Conservation (phyloP, 2,113 vertebrate genomes). For the Isurus oxyrinchus region DNA sequence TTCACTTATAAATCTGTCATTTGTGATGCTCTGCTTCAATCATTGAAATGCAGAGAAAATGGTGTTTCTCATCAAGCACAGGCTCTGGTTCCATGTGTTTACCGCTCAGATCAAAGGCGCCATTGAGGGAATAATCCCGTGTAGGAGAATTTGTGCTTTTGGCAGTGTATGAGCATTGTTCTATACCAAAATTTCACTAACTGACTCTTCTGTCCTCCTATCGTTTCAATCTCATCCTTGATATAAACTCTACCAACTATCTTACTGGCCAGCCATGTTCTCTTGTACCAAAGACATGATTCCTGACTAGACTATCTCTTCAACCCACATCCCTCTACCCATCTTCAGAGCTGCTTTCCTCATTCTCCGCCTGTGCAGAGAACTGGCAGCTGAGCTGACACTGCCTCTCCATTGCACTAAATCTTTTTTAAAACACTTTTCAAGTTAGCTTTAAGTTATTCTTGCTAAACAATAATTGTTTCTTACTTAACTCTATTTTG, state of each 20-base stretch:
- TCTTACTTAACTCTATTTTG: no score
- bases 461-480: no score
- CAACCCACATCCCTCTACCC: not conserved
- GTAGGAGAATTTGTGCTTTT: not conserved
- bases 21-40: not conserved
- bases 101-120: not conserved
- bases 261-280: not conserved
- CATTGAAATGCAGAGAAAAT: not conserved
- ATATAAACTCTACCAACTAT: not conserved
- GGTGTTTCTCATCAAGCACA: not conserved
- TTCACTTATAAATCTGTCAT: not conserved
- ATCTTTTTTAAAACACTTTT: no score
- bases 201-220: not conserved
- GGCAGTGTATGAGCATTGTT: not conserved
- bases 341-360: not conserved
- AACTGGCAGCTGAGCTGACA: not conserved
- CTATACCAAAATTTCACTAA: not conserved
- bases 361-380: not conserved
- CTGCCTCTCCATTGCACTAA: no score
- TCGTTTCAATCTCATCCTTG: not conserved
- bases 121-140: not conserved
- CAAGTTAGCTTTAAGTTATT: no score
- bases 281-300: not conserved
- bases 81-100: not conserved
- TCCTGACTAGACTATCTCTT: not conserved